Base-by-base conservation (phyloP, 92 coral and sea anemone species). In the Phymanthus crucifer region DNA sequence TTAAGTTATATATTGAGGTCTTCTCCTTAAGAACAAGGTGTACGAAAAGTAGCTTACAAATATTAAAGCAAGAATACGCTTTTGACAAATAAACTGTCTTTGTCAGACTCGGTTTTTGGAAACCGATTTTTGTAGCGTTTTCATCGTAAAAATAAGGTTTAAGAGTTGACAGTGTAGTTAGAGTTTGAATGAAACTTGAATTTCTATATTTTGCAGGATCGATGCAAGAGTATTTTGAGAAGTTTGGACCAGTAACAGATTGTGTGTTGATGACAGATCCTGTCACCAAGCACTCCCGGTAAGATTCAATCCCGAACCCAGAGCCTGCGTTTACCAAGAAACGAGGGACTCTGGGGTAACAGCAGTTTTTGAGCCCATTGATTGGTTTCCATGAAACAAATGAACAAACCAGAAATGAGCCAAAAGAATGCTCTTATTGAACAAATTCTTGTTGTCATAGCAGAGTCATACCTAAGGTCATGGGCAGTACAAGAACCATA, bases 251-350 rank as follows among this genome's bases (percentile, higher is more conserved):
- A 75, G 93, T 92, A 31, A 72, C 85, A 32, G 97, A 92, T 79
- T 91, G 92, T 75, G 92, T 87, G 13, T 83, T 92, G 2, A 89
- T 92, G 97, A 89, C 83, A 87, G 97, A 90, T n/a, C 84, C 87
- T 32, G 77, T 27, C 8, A 84, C 83, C 32, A 87, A 80, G 65
- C 74, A 72, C 14, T 86, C 97, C 32, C 81, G 93, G 85, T 85
- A 65, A 50, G 57, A n/a, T n/a, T n/a, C n/a, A n/a, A n/a, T n/a
- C n/a, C n/a, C n/a, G n/a, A n/a, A n/a, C n/a, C n/a, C n/a, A n/a
- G n/a, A n/a, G n/a, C n/a, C n/a, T n/a, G n/a, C n/a, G n/a, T n/a
- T n/a, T n/a, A n/a, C n/a, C n/a, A n/a, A n/a, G n/a, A n/a, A n/a
- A n/a, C n/a, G n/a, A n/a, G n/a, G n/a, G n/a, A n/a, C n/a, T n/a